phyloP scores from a whole-genome alignment of 2,888 invertebrate species.

The Scrobipalpa atriplicella region DNA sequence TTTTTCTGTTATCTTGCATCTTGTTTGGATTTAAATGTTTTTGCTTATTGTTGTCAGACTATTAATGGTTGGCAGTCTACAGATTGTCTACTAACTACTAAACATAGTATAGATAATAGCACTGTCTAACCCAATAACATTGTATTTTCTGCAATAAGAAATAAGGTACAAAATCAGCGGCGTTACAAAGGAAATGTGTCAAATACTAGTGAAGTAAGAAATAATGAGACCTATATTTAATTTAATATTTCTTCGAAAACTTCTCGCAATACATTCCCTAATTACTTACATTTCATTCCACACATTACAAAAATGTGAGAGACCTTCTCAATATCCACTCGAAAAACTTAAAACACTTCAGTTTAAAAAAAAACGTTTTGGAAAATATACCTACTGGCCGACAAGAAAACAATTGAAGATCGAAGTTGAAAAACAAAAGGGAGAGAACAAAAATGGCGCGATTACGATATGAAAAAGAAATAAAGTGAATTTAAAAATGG shows the following conservation, averaged over 20 bases:
- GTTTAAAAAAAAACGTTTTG: slow-evolving; percentile 54
- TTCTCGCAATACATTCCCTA: slow-evolving; percentile 42
- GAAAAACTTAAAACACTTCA: slow-evolving; percentile 60
- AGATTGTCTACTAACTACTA: no score
- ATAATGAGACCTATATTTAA: not conserved
- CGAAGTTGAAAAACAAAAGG: slow-evolving; percentile 38
- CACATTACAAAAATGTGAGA: slow-evolving; percentile 51
- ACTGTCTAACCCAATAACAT: no score
- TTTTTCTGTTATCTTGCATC: slow-evolving; percentile 5
- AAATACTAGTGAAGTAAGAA: not conserved
- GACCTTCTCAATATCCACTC: slow-evolving; percentile 73
- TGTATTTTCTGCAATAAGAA: no score
- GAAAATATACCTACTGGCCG: slow-evolving; percentile 64
- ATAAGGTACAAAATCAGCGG: no score
- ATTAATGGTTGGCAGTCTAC: no score
- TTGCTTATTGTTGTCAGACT: slow-evolving; percentile 4
- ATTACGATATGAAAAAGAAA: slow-evolving; percentile 55
- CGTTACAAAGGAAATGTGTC: no score
- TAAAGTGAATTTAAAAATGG: slow-evolving; percentile 27
- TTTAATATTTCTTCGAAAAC: not conserved
- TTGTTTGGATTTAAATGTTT: slow-evolving; percentile 18
- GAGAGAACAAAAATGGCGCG: slow-evolving; percentile 63
- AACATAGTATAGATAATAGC: no score
- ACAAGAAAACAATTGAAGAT: no score
- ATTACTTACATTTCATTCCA: slow-evolving; percentile 52